These are phyloP conservation scores for Halichondria panicea DNA, from an alignment of 37 sponge, comb jelly and placozoan species.

Conservation along the genomic window DNA sequence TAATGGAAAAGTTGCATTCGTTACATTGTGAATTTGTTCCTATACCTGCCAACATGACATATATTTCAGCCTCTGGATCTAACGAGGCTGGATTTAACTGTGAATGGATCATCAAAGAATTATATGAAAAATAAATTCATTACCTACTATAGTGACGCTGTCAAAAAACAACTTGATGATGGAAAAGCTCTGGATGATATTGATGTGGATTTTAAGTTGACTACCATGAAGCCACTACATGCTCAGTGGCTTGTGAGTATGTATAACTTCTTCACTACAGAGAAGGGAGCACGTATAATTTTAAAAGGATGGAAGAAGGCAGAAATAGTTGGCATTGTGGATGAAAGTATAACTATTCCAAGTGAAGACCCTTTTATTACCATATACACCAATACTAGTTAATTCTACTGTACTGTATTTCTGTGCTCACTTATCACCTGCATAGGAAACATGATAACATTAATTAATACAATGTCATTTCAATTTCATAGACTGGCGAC, in stretches of 20 bases:
- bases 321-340: conserved; percentile 27
- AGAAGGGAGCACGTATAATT: conserved; percentile 20
- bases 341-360: conserved; percentile 19
- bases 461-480: too few relatives aligned
- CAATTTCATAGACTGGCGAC: too few relatives aligned
- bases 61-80: conserved; percentile 34
- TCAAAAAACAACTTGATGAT: conserved; percentile 28
- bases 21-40: conserved; percentile 25
- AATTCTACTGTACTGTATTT: too few relatives aligned
- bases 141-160: conserved; percentile 31
- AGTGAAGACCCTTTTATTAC: conserved; percentile 24
- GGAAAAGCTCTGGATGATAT: conserved; percentile 30
- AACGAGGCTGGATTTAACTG: too few relatives aligned
- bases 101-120: conserved; percentile 23
- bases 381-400: background rate
- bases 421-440: too few relatives aligned
- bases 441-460: too few relatives aligned
- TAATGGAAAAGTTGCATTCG: conserved; percentile 34
- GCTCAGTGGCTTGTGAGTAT: conserved; percentile 42
- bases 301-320: conserved; percentile 43
- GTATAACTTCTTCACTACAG: conserved; percentile 49
- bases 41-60: conserved; percentile 36
- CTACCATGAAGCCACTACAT: conserved; percentile 43
- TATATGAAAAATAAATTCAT: conserved; percentile 18
- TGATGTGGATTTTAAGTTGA: conserved; percentile 28